Evolutionary conservation across 2,113 vertebrate species (phyloP), one percentile per base, ranked within the genome.

Genomic region (Erythrolamprus reginae): DNA sequence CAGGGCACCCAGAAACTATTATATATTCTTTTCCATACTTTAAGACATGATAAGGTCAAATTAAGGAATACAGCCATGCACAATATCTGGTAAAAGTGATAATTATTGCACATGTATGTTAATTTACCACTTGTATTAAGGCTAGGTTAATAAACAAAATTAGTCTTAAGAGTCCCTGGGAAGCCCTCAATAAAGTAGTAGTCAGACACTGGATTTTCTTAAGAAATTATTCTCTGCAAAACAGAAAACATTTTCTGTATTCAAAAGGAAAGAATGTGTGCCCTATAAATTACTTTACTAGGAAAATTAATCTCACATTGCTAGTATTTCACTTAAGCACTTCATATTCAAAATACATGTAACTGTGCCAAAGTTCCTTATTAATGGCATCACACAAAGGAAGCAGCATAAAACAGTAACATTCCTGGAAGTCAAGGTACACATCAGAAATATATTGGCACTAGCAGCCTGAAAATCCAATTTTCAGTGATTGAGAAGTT

Each of bases 31-130:
- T 84, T 56, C 86, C 91, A 94, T 89, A 93, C 88, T 95, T 92
- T 93, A 88, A 94, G 90, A 93, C 3, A 61, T 52, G 45, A 87
- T 95, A 93, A 93, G 91, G 89, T 92, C 92, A 94, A 93, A 93
- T 87, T 51, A 90, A 85, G 47, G 10, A 90, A 55, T 28, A 51
- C 50, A 92, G 70, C 82, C 52, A 90, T 82, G 88, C 92, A 88
- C 92, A 93, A 93, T 96, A 96, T 94, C 94, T 90, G 93, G 93
- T 91, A 91, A 53, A 94, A 96, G 94, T 61, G 91, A 82, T 88
- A 93, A 92, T 96, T 96, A 96, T 96, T 97, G 96, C 96, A 95
- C 96, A 96, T 95, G 17, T 91, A 95, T 90, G 95, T 94, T 95
- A 94, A 92, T 94, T 96, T 95, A 94, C 93, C 93, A 95, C 90